These are phyloP conservation scores for Sminthopsis crassicaudata DNA, from an alignment of 2,113 vertebrate species.

Conservation along the genomic window DNA sequence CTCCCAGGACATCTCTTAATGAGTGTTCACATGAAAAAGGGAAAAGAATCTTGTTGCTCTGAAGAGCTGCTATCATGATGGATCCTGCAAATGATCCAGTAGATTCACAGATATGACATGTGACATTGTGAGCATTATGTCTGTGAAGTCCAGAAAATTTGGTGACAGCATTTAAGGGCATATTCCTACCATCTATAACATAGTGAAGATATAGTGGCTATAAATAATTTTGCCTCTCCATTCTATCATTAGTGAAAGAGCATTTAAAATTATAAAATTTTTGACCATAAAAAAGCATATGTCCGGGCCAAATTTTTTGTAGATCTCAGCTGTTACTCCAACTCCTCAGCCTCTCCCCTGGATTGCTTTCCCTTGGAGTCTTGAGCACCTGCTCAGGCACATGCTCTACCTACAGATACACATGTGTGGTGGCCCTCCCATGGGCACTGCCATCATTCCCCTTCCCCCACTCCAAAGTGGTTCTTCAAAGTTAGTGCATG, in stretches of 20 bases:
- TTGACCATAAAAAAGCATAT: not conserved
- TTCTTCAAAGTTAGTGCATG: not conserved
- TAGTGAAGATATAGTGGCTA: not conserved
- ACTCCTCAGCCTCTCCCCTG: not conserved
- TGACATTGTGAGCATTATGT: conserved; percentile 60
- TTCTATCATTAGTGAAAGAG: not conserved
- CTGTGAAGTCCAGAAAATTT: conserved; percentile 35
- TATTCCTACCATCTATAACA: conserved; percentile 6
- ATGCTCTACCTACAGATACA: not conserved
- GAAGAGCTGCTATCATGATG: conserved; percentile 84
- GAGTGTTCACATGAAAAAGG: conserved; percentile 82
- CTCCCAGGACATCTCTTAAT: conserved; percentile 85
- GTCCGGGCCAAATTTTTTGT: not conserved
- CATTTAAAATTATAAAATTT: not conserved
- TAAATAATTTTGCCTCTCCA: not conserved
- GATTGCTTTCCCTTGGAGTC: not conserved
- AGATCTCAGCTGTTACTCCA: not conserved
- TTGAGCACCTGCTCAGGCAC: not conserved
- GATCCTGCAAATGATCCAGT: conserved; percentile 82
- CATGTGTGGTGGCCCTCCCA: not conserved
- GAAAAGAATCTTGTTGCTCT: conserved; percentile 76
- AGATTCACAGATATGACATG: conserved; percentile 59
- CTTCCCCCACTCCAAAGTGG: not conserved
- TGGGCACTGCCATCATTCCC: not conserved
- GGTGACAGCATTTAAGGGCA: conserved; percentile 58